Evolutionary conservation across 2,797 vertebrate genomes (phyloP).

Genomic region (Rhinatrema bivittatum): DNA sequence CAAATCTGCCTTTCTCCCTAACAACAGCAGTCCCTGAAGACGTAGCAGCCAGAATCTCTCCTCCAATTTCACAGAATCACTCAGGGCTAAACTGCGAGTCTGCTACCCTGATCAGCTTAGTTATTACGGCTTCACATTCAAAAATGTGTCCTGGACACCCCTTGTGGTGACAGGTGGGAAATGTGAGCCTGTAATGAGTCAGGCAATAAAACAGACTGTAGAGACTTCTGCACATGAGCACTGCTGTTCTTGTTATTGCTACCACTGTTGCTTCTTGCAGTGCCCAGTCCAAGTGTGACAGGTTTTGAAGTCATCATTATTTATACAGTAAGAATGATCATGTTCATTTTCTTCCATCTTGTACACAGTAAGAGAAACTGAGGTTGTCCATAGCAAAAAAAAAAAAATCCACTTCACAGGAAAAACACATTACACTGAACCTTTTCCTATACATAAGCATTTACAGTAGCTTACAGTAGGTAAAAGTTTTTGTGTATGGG

Average conservation of each 20-base stretch:
- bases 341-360: too few species aligned
- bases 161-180: constrained; percentile 40
- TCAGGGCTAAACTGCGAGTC: constrained; percentile 15
- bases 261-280: background rate
- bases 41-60: constrained; percentile 9
- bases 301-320: background rate
- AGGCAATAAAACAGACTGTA: constrained; percentile 17
- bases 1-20: constrained; percentile 17
- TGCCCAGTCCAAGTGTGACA: background rate
- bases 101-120: constrained; percentile 7
- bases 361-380: too few species aligned
- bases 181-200: constrained; percentile 18
- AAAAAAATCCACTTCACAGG: too few species aligned
- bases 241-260: background rate
- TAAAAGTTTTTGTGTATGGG: too few species aligned
- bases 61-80: constrained; percentile 3
- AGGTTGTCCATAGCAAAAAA: too few species aligned
- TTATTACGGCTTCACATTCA: background rate
- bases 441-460: too few species aligned
- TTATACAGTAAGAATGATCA: too few species aligned
- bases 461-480: too few species aligned
- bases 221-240: constrained; percentile 20
- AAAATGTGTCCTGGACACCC: constrained; percentile 23
- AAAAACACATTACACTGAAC: too few species aligned
- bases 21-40: constrained; percentile 20